Base-by-base conservation (phyloP, 2,113 vertebrate species). In the Calidris pugnax region DNA sequence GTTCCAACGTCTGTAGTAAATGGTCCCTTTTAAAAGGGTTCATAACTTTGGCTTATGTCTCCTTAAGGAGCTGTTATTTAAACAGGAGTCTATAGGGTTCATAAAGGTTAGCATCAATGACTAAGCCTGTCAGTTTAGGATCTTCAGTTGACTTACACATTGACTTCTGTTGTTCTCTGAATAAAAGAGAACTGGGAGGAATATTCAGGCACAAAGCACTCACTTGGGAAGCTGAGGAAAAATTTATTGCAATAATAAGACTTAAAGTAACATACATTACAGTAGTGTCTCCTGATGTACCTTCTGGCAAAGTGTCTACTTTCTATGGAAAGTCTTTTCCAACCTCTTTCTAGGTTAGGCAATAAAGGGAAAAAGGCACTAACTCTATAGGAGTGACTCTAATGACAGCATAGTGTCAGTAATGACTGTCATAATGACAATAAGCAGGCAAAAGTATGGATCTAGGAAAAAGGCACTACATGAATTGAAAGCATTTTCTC, bases 21-120 rank as follows among this genome's bases (percentile, higher is more conserved):
- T 72, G 90, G 39, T 30, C 27, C 30, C 12, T 89, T 89, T 39
- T 89, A 66, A 94, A 92, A 90, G 27, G 19, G 20, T 64, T 53
- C 69, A 62, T 86, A 90, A 87, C 80, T 94, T 94, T 45, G 16
- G 19, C 20, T 85, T 80, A 92, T 48, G 26, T 82, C 22, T 93
- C 95, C 88, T 87, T 78, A 72, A 91, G 84, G 92, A 94, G 43
- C 48, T 94, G 14, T 96, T 94, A 89, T 87, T 95, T 95, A 92
- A 93, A 78, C 43, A 93, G 39, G 13, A 82, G 41, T 82, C 88
- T 78, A 35, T 50, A 76, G 30, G 28, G 60, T 89, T 95, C 76
- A 72, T 91, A 95, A 94, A 91, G 95, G 89, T 91, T 95, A 94
- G 24, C 10, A 37, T 76, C 90, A 87, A 24, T 72, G 88, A 89